A percentile compares a stretch with the other conserved stretches of the same genome.
These are phyloP conservation scores for Apantesis nais DNA, from an alignment of 2,888 invertebrate genomes.

Conservation along the genomic window DNA sequence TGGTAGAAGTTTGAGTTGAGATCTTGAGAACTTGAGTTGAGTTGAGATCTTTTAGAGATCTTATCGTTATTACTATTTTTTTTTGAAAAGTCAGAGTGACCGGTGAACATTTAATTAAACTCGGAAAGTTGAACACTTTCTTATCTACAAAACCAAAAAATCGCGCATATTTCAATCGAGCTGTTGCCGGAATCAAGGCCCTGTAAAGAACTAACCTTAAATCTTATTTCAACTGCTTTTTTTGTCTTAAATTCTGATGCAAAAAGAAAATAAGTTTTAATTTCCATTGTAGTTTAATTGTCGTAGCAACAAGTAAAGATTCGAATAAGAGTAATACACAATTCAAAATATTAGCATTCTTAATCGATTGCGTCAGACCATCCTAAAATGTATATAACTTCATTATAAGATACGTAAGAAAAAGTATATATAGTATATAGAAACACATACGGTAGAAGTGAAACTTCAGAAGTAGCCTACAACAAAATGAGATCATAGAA, in stretches of 20 bases:
- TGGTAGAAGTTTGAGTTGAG: neutral
- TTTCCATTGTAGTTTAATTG: slow-evolving; percentile 1
- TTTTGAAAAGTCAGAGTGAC: neutral
- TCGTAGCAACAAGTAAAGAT: slow-evolving; percentile 7
- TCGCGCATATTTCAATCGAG: neutral
- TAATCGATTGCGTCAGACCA: slow-evolving; percentile 21
- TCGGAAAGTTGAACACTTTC: neutral
- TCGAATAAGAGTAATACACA: slow-evolving; percentile 14
- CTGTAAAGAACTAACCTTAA: neutral
- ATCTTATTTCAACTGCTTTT: neutral
- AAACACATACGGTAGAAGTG: no score
- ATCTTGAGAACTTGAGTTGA: no score
- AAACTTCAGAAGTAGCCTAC: no score
- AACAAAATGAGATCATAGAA: no score
- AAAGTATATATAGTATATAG: no score
- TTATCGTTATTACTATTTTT: neutral
- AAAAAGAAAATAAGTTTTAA: neutral
- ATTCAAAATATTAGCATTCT: slow-evolving; percentile 24
- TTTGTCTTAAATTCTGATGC: slow-evolving; percentile 4
- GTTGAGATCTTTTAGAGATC: neutral
- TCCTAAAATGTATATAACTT: slow-evolving; percentile 27
- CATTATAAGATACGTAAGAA: slow-evolving; percentile 45
- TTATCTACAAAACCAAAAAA: neutral
- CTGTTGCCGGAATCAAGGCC: neutral
- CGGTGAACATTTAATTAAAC: neutral